Evolutionary conservation across 1,140 invertebrate species (phyloP), one percentile per base, ranked within the genome.

Genomic region (Aphaenogaster rudis): DNA sequence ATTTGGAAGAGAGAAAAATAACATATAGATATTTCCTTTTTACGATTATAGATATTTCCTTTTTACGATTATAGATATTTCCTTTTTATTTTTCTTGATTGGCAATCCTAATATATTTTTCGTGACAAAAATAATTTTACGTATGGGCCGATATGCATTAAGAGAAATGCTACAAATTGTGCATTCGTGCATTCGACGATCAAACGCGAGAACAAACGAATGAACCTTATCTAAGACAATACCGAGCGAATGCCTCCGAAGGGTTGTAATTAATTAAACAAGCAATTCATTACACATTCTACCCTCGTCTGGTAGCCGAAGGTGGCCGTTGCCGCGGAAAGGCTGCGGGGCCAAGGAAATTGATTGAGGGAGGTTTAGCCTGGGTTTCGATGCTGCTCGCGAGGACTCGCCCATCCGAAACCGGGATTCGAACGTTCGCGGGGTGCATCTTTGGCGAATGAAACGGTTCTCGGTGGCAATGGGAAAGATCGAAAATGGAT

Each of bases 181-280:
- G 59, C 84, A 42, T 33, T 86, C 48, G 45, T 82, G 54, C 86
- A 52, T 84, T 39, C 59, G 45, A 61, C 45, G 45, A 61, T 54
- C 54, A 69, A 76, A 57, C 54, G 61, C 33, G 69, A 50, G 67
- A 76, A 74, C 28, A 54, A 76, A 84, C 54, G 54, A 61, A 76
- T 76, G 54, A 74, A 76, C 45, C 69, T 84, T 84, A 84, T 74
- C 69, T 84, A 61, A 84, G 80, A 74, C 54, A 74, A 84, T 57
- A 39, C 28, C 42, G 74, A 33, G 42, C 42, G 74, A 59, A 69
- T 42, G 82, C 61, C 80, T 77, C 67, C 86, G 89, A 91, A 94
- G 93, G 93, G 94, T 94, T 90, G 95, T 95, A 95, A 95, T 95
- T 95, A 95, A 95, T 95, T 95, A 95, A 95, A 95, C 94, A 95